A percentile compares a stretch with the other conserved stretches of the same genome.
Evolutionary conservation across 2,888 invertebrate species (phyloP).

Genomic region (Chesias legatella): DNA sequence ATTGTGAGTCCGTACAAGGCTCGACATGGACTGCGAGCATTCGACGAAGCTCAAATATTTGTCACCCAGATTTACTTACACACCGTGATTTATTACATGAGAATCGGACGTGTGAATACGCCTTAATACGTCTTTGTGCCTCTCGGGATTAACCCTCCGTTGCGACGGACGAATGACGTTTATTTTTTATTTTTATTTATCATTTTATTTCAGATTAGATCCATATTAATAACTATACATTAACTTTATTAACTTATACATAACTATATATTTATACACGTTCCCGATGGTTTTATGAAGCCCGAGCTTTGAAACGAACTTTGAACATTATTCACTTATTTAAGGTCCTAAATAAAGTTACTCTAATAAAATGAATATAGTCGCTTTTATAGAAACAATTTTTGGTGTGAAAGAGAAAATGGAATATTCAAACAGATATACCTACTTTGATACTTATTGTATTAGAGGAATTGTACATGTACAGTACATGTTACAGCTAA

Average conservation of each 20-base stretch:
- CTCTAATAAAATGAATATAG: conserved; percentile 16
- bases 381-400: conserved; percentile 12
- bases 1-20: conserved; percentile 19
- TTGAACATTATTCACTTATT: conserved; percentile 18
- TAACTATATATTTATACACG: conserved; percentile 35
- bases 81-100: conserved; percentile 40
- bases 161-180: conserved; percentile 34
- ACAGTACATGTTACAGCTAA: too few relatives aligned
- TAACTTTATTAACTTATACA: too few relatives aligned
- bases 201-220: too few relatives aligned
- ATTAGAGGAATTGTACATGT: conserved; percentile 3
- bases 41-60: conserved; percentile 30
- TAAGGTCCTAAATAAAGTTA: too few relatives aligned
- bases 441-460: conserved; percentile 13
- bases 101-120: conserved; percentile 41
- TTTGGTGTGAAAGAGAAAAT: too few relatives aligned
- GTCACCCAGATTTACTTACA: conserved; percentile 29
- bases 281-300: conserved; percentile 29
- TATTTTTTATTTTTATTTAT: too few relatives aligned
- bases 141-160: conserved; percentile 37
- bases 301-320: conserved; percentile 19
- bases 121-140: conserved; percentile 46
- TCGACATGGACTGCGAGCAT: conserved; percentile 13
- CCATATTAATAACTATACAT: too few relatives aligned
- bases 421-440: conserved; percentile 1